A percentile compares a stretch with the other conserved stretches of the same genome.
phyloP scores from a whole-genome alignment of 1,140 invertebrate genomes.

The Leptonema lineaticorne region DNA sequence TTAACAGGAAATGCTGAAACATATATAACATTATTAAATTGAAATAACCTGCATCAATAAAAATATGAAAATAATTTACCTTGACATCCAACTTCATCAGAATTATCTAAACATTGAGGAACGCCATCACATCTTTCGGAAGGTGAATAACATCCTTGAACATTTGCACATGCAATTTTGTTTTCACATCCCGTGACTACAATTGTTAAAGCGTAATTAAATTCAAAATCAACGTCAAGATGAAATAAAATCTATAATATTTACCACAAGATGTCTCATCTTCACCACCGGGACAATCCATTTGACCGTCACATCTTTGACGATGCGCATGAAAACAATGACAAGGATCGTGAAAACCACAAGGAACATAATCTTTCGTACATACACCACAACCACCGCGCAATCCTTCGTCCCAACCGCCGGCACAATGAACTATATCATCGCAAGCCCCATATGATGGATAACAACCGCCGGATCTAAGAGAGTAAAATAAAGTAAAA shows the following conservation, averaged over 20 bases:
- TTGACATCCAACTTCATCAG: conserved; percentile 37
- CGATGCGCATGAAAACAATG: conserved; percentile 28
- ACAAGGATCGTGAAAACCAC: conserved; percentile 32
- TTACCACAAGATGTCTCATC: conserved; percentile 37
- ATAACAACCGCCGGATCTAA: conserved; percentile 36
- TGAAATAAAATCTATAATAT: neutral
- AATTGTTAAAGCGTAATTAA: neutral
- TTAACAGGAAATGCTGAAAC: conserved; percentile 31
- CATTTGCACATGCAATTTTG: conserved; percentile 35
- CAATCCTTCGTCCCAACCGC: conserved; percentile 37
- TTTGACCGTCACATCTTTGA: conserved; percentile 37
- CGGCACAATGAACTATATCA: conserved; percentile 28
- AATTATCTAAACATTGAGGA: conserved; percentile 33
- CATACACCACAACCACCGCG: conserved; percentile 29
- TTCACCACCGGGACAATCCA: conserved; percentile 36
- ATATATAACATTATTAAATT: neutral
- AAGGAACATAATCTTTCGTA: conserved; percentile 25
- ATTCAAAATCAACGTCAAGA: neutral
- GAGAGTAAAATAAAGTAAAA: conserved; percentile 3
- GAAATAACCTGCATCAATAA: neutral
- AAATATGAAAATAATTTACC: neutral
- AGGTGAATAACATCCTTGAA: conserved; percentile 34
- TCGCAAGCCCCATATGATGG: conserved; percentile 34
- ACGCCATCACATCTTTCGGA: conserved; percentile 33
- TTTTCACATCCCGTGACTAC: conserved; percentile 36